Base-by-base conservation (phyloP, 2,797 vertebrate genomes). In the Staurois parvus region DNA sequence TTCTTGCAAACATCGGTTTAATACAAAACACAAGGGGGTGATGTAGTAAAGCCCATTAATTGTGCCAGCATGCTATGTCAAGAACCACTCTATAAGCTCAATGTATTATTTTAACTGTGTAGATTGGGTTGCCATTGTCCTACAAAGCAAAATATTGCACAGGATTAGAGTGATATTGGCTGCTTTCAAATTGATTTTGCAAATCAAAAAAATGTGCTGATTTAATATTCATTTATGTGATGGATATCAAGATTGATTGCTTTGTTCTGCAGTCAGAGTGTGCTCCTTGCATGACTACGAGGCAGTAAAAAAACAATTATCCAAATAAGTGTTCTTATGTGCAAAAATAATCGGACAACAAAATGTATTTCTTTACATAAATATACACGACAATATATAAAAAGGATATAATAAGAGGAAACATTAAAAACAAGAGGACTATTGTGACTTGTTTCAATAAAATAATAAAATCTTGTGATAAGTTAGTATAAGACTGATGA, bases 31-130 rank as follows among this genome's bases (percentile, higher is more conserved):
- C 75, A 77, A 83, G 81, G 59, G 80, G 80, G 69, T 64, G 80
- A 82, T 73, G 59, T 64, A 82, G 69, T 74, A 82, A 82, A 82
- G 80, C 72, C 70, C 37, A 73, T 82, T 82, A 82, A 82, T 82
- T 81, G 79, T 72, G 68, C 48, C 68, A 81, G 48, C 48, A 26
- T 62, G 67, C 42, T 72, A 69, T 81, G 79, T 72, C 79, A 81
- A 62, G 48, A 72, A 19, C 48, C 48, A 37, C 42, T 56, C 42
- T 52, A 40, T 62, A 24, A 81, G 79, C 48, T 34, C 45, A 72
- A 81, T 81, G 15, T 59, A 72, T 72, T 72, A 81, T 72, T 56
- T 42, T 40, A 59, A 59, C 29, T 56, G 48, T 56, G 34, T 59
- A 29, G 30, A 32, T n/a, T 59, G 26, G 29, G 37, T 72, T 72